Percentiles rank a stretch among this genome's conserved stretches.
Conservation (phyloP, 2,113 vertebrate species). For the Melanocharis versteri region DNA sequence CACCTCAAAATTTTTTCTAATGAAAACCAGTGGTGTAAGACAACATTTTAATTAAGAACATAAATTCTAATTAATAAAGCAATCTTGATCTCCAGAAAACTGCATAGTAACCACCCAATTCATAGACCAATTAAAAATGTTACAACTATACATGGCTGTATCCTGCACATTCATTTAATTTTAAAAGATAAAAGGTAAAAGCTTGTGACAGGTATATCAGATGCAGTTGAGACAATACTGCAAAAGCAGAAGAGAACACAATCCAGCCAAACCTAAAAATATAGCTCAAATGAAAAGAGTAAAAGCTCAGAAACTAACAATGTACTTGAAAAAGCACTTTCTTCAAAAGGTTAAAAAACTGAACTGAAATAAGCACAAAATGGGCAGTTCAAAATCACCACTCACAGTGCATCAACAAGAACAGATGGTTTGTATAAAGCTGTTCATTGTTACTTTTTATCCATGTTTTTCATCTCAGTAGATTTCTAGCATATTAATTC, state of each 20-base stretch:
- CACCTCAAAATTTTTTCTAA: background rate
- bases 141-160: background rate
- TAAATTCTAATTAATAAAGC: background rate
- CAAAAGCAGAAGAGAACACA: background rate
- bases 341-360: background rate
- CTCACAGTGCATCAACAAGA: background rate
- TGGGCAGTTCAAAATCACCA: background rate
- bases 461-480: background rate
- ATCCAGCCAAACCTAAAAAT: background rate
- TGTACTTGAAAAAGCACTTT: background rate
- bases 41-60: background rate
- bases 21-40: background rate
- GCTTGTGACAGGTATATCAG: background rate
- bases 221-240: background rate
- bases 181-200: background rate
- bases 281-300: background rate
- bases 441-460: background rate
- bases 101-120: background rate
- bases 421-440: background rate
- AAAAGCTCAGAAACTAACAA: background rate
- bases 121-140: background rate
- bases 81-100: background rate
- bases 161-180: background rate
- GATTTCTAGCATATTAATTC: background rate
- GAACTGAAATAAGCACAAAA: background rate